A percentile compares a stretch with the other conserved stretches of the same genome.
Evolutionary conservation across 1,140 invertebrate genomes (phyloP).

Genomic region (Drosophila grimshawi): DNA sequence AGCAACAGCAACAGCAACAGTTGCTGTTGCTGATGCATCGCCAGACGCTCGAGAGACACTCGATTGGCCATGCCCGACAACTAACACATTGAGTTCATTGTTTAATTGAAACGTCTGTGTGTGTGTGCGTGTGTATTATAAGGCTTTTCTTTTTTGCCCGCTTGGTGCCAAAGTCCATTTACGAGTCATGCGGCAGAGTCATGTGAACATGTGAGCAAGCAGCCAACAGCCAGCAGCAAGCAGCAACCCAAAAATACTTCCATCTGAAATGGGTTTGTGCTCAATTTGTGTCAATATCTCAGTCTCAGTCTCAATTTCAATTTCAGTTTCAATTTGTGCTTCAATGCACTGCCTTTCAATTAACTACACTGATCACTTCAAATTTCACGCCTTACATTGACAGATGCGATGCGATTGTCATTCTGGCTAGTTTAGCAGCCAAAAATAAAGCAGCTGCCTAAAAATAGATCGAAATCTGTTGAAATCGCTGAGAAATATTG

Average conservation of each 20-base stretch:
- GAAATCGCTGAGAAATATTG: no score
- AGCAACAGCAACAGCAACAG: neutral
- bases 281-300: constrained; percentile 14
- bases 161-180: constrained; percentile 62
- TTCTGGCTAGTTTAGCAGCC: no score
- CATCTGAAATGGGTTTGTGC: constrained; percentile 24
- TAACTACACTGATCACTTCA: constrained; percentile 15
- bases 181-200: constrained; percentile 70
- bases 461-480: no score
- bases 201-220: constrained; percentile 42
- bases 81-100: constrained; percentile 36
- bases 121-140: no score
- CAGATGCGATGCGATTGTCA: no score
- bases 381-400: no score
- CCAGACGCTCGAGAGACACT: constrained; percentile 53
- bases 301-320: constrained; percentile 27
- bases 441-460: no score
- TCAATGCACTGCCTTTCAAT: constrained; percentile 51
- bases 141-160: constrained; percentile 26
- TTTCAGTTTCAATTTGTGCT: neutral
- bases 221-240: no score
- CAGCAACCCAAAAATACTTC: no score
- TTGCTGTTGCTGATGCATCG: constrained; percentile 36
- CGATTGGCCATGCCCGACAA: constrained; percentile 45
- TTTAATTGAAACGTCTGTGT: constrained; percentile 36